Evolutionary conservation across 2,797 vertebrate species (phyloP), one percentile per base, ranked within the genome.

Genomic region (Aplochiton taeniatus): DNA sequence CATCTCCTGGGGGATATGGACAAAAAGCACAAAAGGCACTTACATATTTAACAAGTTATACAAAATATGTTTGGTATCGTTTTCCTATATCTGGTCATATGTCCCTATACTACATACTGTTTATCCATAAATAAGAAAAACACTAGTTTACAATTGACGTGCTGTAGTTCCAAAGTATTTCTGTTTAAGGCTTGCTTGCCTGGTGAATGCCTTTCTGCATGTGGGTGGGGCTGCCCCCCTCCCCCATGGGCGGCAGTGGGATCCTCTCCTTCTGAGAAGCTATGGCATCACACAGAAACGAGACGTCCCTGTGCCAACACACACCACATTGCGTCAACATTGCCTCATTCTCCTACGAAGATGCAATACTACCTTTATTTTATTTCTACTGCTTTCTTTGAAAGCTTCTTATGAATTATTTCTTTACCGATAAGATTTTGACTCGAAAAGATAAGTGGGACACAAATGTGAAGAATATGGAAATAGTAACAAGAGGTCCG

Each of bases 281-380:
- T 13, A 71, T 63, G 48, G 88, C 52, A 41, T 96, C 91, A 80
- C 92, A 95, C 11, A 96, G 85, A 69, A 95, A 96, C 6, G 95
- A 96, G 78, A 95, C 88, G 80, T 94, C 95, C 80, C 96, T 97
- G 81, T 56, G 83, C 63, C 58, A 0, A 58, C 18, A 76, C 14
- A 72, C 31, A 73, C 31, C 31, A 31, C 3, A 31, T 31, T 31
- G 31, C 31, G 31, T 31, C 31, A 31, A 31, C 31, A 31, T 6
- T 31, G 31, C 31, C 31, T 31, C 6, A 31, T 31, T 31, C 31
- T 31, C 2, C 31, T 31, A 31, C 6, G 31, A 31, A 6, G 31
- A 31, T 31, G 31, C 2, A 43, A 63, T 47, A 58, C 4, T 43
- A 19, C 17, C 7, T 43, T 43, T 12, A 42, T 11, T 53, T 20